These are phyloP conservation scores for Solea solea DNA, from an alignment of 2,113 vertebrate species.

Conservation along the genomic window DNA sequence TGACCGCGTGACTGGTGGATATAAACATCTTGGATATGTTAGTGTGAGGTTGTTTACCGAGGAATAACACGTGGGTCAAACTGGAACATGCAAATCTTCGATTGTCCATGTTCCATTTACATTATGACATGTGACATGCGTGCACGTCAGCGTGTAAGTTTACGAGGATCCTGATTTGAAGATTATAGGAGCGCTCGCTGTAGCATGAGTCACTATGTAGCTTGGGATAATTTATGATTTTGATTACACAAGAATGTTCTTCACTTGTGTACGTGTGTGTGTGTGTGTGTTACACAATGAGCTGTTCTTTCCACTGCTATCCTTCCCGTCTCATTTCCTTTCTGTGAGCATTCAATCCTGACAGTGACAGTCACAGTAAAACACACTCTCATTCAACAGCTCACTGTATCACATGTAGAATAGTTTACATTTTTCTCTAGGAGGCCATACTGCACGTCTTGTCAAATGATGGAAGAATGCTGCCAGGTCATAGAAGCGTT, in stretches of 20 bases:
- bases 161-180: too few species aligned
- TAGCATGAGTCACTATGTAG: constrained; percentile 39
- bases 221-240: constrained; percentile 25
- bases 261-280: constrained; percentile 5
- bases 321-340: constrained; percentile 69
- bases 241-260: constrained; percentile 31
- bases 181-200: not conserved
- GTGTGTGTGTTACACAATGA: constrained; percentile 30
- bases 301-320: constrained; percentile 67
- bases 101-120: too few species aligned
- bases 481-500: too few species aligned
- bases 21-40: too few species aligned
- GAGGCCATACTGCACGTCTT: not conserved
- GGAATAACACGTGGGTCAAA: too few species aligned
- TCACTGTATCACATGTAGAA: not conserved
- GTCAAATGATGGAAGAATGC: too few species aligned
- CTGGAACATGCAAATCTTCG: too few species aligned
- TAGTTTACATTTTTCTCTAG: not conserved
- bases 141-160: too few species aligned
- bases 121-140: too few species aligned
- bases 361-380: constrained; percentile 19
- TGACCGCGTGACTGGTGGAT: too few species aligned
- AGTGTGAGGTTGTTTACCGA: too few species aligned
- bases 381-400: not conserved
- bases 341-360: constrained; percentile 52